Evolutionary conservation across 2,888 invertebrate species (phyloP).

Genomic region (Caenorhabditis sp.): DNA sequence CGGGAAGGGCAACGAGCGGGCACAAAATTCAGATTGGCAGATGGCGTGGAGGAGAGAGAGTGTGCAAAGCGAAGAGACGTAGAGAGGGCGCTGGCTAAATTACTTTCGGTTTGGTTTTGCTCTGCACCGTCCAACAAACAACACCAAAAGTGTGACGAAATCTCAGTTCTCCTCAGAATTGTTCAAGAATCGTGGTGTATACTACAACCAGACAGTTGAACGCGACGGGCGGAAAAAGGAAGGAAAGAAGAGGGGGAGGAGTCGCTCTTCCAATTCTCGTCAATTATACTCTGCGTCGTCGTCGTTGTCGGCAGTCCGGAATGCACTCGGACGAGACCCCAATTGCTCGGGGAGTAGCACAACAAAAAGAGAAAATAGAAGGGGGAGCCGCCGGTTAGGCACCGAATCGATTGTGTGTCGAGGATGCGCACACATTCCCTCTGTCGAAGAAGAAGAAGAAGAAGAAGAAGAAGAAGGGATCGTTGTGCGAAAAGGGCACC

Average conservation of each 20-base stretch:
- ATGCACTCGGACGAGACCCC: conserved; percentile 37
- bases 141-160: too few species aligned
- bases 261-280: conserved; percentile 42
- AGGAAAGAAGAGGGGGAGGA: conserved; percentile 3
- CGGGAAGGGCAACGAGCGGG: conserved; percentile 2
- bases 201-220: conserved; percentile 18
- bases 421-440: too few species aligned
- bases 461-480: too few species aligned
- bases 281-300: conserved; percentile 49
- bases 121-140: background rate
- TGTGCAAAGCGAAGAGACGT: background rate
- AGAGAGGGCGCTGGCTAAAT: conserved; percentile 24
- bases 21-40: conserved; percentile 34
- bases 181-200: background rate
- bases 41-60: conserved; percentile 22
- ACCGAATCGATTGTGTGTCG: conserved; percentile 44
- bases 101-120: conserved; percentile 17
- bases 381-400: conserved; percentile 14
- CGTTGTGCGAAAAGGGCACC: too few species aligned
- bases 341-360: conserved; percentile 28
- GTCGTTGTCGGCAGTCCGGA: conserved; percentile 20
- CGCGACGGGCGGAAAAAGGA: conserved; percentile 1
- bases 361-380: conserved; percentile 26
- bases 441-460: too few species aligned
- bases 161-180: background rate